Conservation (phyloP, 1,140 invertebrate genomes). For the Nixonia krombeini region DNA sequence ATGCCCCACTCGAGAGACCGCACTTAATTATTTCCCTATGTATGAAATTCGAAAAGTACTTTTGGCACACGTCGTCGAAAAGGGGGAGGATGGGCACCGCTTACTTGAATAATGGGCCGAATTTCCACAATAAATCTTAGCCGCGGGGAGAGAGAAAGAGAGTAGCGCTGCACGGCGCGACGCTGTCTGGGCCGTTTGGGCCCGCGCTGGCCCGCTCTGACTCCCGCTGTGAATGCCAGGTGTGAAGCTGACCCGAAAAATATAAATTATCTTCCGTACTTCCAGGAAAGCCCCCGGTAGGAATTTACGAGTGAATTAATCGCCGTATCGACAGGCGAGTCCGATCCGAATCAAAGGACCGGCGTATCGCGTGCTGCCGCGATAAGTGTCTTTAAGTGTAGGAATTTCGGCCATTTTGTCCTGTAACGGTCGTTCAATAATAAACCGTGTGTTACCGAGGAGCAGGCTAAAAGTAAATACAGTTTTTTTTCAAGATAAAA, state of each 20-base stretch:
- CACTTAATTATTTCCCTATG: no score
- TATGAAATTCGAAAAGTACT: no score
- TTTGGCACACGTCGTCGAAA: no score
- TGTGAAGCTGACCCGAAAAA: slow-evolving; percentile 57
- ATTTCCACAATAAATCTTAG: slow-evolving; percentile 24
- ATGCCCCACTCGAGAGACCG: no score
- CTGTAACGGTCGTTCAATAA: no score
- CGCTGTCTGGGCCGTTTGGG: slow-evolving; percentile 53
- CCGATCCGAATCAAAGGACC: slow-evolving; percentile 1
- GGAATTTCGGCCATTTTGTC: no score
- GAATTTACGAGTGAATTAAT: slow-evolving; percentile 71
- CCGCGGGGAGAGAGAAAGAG: slow-evolving; percentile 7
- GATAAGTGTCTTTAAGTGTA: slow-evolving; percentile 5
- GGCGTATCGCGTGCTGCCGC: neutral
- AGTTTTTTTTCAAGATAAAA: no score
- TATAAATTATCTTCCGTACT: slow-evolving; percentile 65
- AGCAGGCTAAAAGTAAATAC: no score
- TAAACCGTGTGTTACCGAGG: no score
- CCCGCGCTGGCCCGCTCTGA: slow-evolving; percentile 56
- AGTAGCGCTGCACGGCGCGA: slow-evolving; percentile 45
- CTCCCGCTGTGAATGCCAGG: slow-evolving; percentile 58
- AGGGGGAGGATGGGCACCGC: slow-evolving; percentile 12
- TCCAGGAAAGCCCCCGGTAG: slow-evolving; percentile 58
- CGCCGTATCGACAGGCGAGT: slow-evolving; percentile 60
- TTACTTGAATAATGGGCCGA: slow-evolving; percentile 30